Percentiles rank a stretch among this genome's conserved stretches.
Evolutionary conservation across 30 jellyfish, hydroid and myxozoan species (phyloP).

Genomic region (Pseudorhiza aurosa): DNA sequence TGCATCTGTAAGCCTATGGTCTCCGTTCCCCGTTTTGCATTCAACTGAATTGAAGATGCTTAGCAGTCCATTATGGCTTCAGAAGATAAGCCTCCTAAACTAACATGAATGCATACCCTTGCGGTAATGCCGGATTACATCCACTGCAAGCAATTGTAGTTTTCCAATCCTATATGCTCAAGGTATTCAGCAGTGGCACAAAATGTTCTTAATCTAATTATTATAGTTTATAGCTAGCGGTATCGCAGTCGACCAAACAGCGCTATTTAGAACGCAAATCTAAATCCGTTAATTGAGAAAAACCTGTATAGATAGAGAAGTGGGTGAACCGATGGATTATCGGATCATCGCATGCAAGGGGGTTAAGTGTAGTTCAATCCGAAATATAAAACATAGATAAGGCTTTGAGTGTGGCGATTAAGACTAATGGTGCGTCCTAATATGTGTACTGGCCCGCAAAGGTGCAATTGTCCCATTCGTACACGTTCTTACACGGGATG

Average conservation of each 20-base stretch:
- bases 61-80: too few species aligned
- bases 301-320: constrained; percentile 25
- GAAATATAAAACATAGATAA: too few species aligned
- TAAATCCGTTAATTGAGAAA: constrained; percentile 46
- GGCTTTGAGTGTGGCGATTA: too few species aligned
- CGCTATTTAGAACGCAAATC: constrained; percentile 14
- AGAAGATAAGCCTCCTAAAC: neutral
- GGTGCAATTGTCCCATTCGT: too few species aligned
- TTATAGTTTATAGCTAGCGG: constrained; percentile 40
- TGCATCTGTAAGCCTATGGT: too few species aligned
- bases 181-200: constrained; percentile 7
- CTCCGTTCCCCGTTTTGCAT: too few species aligned
- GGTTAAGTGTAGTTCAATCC: too few species aligned
- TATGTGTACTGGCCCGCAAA: too few species aligned
- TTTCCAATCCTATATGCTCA: constrained; percentile 10
- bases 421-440: too few species aligned
- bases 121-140: constrained; percentile 26
- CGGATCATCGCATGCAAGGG: too few species aligned
- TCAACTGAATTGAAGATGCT: too few species aligned
- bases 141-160: neutral
- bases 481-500: too few species aligned
- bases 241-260: constrained; percentile 10
- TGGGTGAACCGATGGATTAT: constrained; percentile 24
- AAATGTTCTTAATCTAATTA: constrained; percentile 26
- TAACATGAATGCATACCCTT: constrained; percentile 6